Evolutionary conservation across 2,113 vertebrate species (phyloP), one percentile per base, ranked within the genome.

Genomic region (Esox niger): DNA sequence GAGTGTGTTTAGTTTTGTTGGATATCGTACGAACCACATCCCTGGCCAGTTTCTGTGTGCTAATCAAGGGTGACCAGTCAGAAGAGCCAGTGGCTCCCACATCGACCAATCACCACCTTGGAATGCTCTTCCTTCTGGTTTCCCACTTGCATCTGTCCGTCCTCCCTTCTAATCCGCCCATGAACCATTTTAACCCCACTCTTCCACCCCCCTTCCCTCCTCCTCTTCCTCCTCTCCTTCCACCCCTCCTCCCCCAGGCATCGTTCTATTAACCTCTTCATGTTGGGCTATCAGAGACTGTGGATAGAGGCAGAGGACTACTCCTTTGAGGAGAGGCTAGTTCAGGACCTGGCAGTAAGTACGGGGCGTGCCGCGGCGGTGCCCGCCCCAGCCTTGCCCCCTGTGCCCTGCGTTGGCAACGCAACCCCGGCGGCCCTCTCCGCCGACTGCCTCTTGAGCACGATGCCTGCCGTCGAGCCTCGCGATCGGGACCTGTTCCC

Each of bases 281-380:
- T 98, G 94, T 93, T 93, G 93, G 95, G 95, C 93, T 99, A 97
- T 98, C 94, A 96, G 95, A 98, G 92, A 94, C 95, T 94, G 92
- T 98, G 97, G 97, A 98, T 99, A 98, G 95, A 96, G 94, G 95
- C 96, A 96, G 97, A 96, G 94, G 95, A 96, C 90, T 95, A 98
- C 94, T 95, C 94, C 89, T 99, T 99, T 98, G 97, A 99, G 95
- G 97, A 98, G 94, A 98, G 94, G 93, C 95, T 99, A 97, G 95
- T 99, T 88, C 95, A 98, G 93, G 96, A 98, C 91, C 94, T 98
- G 94, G 94, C 97, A 95, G 97, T 99, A 98, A 98, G 97, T 99
- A 99, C 94, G 80, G 90, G 90, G 85, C 80, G 72, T 68, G 2
- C 15, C 8, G 47, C 47, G 47, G n/a, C 21, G 47, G 47, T 52